Base-by-base conservation (phyloP, 2,888 invertebrate genomes). In the Callyntrura guangdongensis region DNA sequence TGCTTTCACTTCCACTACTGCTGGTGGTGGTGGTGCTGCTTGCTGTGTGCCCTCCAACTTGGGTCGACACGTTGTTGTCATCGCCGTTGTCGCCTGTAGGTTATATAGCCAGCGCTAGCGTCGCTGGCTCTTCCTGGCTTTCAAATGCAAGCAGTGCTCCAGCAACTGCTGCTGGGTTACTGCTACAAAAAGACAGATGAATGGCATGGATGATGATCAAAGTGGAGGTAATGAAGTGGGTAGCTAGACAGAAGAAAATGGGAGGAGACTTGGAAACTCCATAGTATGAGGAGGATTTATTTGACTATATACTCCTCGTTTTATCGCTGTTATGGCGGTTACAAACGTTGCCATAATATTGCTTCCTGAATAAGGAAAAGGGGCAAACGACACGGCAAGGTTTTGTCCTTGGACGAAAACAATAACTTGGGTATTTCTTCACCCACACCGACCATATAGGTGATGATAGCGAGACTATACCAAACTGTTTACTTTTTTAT, bases 151-250 rank as follows among this genome's bases (percentile, higher is more conserved):
- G 36, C 36, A 6, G 36, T 5, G 17, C 17, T 81, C n/a, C n/a
- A n/a, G n/a, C n/a, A n/a, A n/a, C n/a, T n/a, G n/a, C n/a, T n/a
- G n/a, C n/a, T n/a, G n/a, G n/a, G 56, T 25, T 20, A n/a, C 14
- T 81, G 79, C 36, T 36, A 0, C 53, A 22, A 36, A 14, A 53
- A 25, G 45, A 17, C 8, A 59, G 14, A 69, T 69, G 45, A 45
- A 69, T 69, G 69, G 69, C 17, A 45, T 45, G n/a, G n/a, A n/a
- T 6, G n/a, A n/a, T n/a, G n/a, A 53, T 12, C 53, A 9, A n/a
- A 53, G 53, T n/a, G n/a, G 11, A 14, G 53, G 17, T 20, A 69
- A 69, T 69, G 36, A 69, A 69, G 69, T 69, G 69, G 69, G 17
- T 69, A 45, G 27, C 36, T 53, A 14, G 36, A 36, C 2, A 6